Percentiles rank a stretch among this genome's conserved stretches.
phyloP scores from a whole-genome alignment of 1,140 invertebrate species.

The Arion vulgaris region DNA sequence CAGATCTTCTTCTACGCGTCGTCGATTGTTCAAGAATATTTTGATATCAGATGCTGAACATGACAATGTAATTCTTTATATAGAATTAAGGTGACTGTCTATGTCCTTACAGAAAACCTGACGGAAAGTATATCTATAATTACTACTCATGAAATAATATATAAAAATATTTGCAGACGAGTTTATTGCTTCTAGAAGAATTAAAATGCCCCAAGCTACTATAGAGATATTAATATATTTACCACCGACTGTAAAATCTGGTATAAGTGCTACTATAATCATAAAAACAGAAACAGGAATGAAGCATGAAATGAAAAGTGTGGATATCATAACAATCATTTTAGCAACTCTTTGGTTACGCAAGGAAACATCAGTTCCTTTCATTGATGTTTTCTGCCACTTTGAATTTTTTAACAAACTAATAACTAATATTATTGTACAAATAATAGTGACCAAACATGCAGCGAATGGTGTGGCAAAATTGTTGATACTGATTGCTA shows the following conservation, averaged over 20 bases:
- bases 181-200: conserved; percentile 7
- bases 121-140: background rate
- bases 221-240: background rate
- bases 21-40: too few species aligned
- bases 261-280: background rate
- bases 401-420: background rate
- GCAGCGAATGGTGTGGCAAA: background rate
- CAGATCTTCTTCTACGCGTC: too few species aligned
- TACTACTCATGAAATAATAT: conserved; percentile 16
- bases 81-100: too few species aligned
- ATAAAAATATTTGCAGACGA: conserved; percentile 20
- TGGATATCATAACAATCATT: conserved; percentile 17
- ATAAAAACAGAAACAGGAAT: conserved; percentile 8
- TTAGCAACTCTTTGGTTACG: conserved; percentile 14
- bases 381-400: background rate
- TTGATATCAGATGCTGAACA: too few species aligned
- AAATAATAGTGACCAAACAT: background rate
- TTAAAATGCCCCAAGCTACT: background rate
- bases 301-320: background rate
- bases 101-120: background rate
- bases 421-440: background rate
- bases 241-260: background rate
- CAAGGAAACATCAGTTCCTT: background rate
- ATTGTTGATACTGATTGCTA: background rate
- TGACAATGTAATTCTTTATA: too few species aligned